Percentiles rank a stretch among this genome's conserved stretches.
These are phyloP conservation scores for Drosophila villosipedis DNA, from an alignment of 2,888 invertebrate genomes.

Conservation along the genomic window DNA sequence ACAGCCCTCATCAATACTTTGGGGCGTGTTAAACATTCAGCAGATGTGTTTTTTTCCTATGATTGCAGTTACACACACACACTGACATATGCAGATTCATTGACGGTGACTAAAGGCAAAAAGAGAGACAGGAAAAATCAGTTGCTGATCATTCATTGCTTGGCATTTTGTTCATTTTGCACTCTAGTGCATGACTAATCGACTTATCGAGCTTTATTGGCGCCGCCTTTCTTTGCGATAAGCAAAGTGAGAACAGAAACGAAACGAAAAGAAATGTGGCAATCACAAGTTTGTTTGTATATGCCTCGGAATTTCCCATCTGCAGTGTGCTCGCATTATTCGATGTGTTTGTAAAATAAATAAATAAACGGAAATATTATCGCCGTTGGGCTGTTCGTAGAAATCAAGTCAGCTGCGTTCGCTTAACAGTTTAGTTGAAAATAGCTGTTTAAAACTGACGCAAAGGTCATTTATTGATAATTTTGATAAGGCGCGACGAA, in stretches of 20 bases:
- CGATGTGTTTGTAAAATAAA: slow-evolving; percentile 1
- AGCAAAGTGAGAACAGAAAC: slow-evolving; percentile 42
- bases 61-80: slow-evolving; percentile 30
- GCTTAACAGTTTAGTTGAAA: slow-evolving; percentile 39
- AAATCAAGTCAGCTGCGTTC: slow-evolving; percentile 18
- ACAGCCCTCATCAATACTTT: slow-evolving; percentile 9
- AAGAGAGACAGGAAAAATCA: slow-evolving; percentile 28
- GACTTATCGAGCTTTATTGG: slow-evolving; percentile 62
- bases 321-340: slow-evolving; percentile 12
- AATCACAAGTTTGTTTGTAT: slow-evolving; percentile 55
- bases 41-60: slow-evolving; percentile 11
- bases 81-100: slow-evolving; percentile 4
- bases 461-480: slow-evolving; percentile 76
- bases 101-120: slow-evolving; percentile 51
- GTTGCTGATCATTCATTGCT: slow-evolving; percentile 30
- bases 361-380: slow-evolving; percentile 3
- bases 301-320: background rate
- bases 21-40: slow-evolving; percentile 43
- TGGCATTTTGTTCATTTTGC: slow-evolving; percentile 23
- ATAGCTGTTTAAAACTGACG: slow-evolving; percentile 45
- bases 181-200: slow-evolving; percentile 64
- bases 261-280: slow-evolving; percentile 59
- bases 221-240: slow-evolving; percentile 66
- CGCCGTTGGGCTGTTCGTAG: background rate
- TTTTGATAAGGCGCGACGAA: slow-evolving; percentile 65